A percentile compares a stretch with the other conserved stretches of the same genome.
Conservation (phyloP, 1,140 invertebrate genomes). For the Drosophila orena region DNA sequence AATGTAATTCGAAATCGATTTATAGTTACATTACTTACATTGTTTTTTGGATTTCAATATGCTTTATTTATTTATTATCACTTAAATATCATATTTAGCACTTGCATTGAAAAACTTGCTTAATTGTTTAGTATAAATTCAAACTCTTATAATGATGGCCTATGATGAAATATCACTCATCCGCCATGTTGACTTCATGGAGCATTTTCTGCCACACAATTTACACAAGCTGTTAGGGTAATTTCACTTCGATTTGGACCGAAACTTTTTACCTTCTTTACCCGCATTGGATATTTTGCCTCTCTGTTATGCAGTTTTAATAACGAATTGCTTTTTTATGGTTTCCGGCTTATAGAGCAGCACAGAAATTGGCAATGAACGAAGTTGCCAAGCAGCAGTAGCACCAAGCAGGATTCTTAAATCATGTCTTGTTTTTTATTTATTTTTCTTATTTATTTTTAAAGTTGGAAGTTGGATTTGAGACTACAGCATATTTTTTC, state of each 20-base stretch:
- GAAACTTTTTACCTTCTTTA: slow-evolving; percentile 22
- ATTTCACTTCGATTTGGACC: slow-evolving; percentile 2
- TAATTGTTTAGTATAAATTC: too few species aligned
- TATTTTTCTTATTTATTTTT: slow-evolving; percentile 30
- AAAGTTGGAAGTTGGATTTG: slow-evolving; percentile 29
- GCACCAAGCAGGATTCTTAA: slow-evolving; percentile 58
- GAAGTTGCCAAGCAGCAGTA: slow-evolving; percentile 37
- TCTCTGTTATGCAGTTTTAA: slow-evolving; percentile 73
- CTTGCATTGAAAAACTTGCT: not conserved
- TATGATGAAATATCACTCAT: slow-evolving; percentile 1
- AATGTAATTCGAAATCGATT: not conserved
- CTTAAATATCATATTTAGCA: too few species aligned
- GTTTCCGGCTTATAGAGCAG: slow-evolving; percentile 77
- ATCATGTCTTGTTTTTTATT: slow-evolving; percentile 59
- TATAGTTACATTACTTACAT: not conserved
- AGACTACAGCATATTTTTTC: slow-evolving; percentile 13
- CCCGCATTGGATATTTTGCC: slow-evolving; percentile 33
- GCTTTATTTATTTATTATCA: too few species aligned
- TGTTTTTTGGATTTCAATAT: too few species aligned
- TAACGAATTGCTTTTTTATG: slow-evolving; percentile 82
- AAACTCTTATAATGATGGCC: too few species aligned
- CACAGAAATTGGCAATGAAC: slow-evolving; percentile 72
- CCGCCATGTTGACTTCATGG: not conserved
- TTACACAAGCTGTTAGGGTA: slow-evolving; percentile 2
- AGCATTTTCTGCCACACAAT: not conserved